Evolutionary conservation across 2,888 invertebrate genomes (phyloP).

Genomic region (Leptopterna dolabrata): DNA sequence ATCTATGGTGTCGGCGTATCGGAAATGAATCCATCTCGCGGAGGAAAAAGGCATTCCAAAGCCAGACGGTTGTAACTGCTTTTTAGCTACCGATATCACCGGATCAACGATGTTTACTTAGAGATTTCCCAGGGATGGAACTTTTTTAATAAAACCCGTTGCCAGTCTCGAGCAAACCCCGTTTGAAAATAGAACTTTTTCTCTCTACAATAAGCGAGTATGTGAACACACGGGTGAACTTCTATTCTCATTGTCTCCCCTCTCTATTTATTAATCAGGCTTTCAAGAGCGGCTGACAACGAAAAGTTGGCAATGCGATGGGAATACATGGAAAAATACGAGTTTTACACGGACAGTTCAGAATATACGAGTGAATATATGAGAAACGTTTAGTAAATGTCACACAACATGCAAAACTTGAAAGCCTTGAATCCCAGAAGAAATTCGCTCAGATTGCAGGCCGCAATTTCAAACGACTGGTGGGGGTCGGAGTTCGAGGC

Average conservation of each 20-base stretch:
- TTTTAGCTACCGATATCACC: neutral
- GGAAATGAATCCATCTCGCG: neutral
- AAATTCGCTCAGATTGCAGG: too few relatives aligned
- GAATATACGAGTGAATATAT: too few relatives aligned
- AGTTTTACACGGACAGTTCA: too few relatives aligned
- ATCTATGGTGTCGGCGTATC: neutral
- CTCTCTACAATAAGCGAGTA: neutral
- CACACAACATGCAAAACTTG: too few relatives aligned
- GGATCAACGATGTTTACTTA: neutral
- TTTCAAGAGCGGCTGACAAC: neutral
- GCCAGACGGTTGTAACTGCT: neutral
- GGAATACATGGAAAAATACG: too few relatives aligned
- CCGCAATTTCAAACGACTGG: too few relatives aligned
- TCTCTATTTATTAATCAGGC: neutral
- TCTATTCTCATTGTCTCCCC: neutral
- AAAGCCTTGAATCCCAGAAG: too few relatives aligned
- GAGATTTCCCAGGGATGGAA: neutral
- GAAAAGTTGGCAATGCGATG: too few relatives aligned
- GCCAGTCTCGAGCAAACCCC: neutral
- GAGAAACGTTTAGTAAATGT: too few relatives aligned
- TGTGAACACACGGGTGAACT: neutral
- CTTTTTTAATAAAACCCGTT: conserved; percentile 12
- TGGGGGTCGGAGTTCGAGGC: too few relatives aligned
- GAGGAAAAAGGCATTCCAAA: neutral
- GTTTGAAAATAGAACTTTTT: conserved; percentile 4